Conservation (phyloP, 2,888 invertebrate species). For the Enchytraeus crypticus region DNA sequence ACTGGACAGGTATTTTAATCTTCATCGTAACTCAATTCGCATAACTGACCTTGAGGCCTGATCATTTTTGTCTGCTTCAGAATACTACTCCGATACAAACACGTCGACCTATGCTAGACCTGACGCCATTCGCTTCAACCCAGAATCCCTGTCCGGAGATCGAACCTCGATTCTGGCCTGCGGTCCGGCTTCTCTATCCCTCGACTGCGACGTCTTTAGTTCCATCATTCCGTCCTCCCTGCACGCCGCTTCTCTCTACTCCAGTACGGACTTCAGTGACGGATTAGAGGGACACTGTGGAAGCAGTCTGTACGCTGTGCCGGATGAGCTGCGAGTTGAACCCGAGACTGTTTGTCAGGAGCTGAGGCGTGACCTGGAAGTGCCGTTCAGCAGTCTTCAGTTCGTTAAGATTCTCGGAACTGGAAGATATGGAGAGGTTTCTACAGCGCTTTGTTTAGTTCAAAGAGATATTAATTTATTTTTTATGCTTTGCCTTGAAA, state of each 20-base stretch:
- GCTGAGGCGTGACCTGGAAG: too few relatives aligned
- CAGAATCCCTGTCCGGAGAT: background rate
- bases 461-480: too few relatives aligned
- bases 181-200: background rate
- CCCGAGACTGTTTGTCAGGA: too few relatives aligned
- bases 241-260: slow-evolving; percentile 13
- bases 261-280: slow-evolving; percentile 16
- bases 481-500: too few relatives aligned
- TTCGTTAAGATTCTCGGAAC: too few relatives aligned
- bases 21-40: too few relatives aligned
- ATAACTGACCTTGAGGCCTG: too few relatives aligned
- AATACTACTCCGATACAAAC: slow-evolving; percentile 31
- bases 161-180: background rate
- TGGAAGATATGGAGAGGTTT: too few relatives aligned
- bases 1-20: too few relatives aligned
- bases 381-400: too few relatives aligned
- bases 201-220: background rate
- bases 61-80: too few relatives aligned
- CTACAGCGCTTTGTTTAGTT: too few relatives aligned
- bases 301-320: slow-evolving; percentile 52
- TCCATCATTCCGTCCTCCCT: background rate
- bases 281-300: slow-evolving; percentile 46
- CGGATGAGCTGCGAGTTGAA: slow-evolving; percentile 26
- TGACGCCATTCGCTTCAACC: slow-evolving; percentile 33
- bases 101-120: slow-evolving; percentile 42